Percentiles rank a stretch among this genome's conserved stretches.
Evolutionary conservation across 2,888 invertebrate genomes (phyloP).

Genomic region (Romanomermis culicivorax): DNA sequence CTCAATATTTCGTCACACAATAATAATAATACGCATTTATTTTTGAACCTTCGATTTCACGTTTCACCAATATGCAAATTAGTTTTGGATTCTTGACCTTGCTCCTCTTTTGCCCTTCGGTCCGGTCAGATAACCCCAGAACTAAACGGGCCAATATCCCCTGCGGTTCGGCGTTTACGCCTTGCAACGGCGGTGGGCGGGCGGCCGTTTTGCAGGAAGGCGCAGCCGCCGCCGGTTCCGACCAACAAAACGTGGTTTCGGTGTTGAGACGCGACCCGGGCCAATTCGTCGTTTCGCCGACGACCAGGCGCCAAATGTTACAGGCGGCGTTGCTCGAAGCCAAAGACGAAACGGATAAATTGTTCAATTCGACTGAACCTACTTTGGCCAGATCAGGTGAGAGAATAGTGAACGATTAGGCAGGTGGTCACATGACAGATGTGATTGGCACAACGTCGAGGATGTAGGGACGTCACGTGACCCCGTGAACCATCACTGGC

Average conservation of each 20-base stretch:
- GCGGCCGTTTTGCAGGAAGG: neutral
- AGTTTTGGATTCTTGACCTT: too few species aligned
- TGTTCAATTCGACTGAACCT: constrained; percentile 19
- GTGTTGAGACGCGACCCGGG: neutral
- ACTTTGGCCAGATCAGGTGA: constrained; percentile 13
- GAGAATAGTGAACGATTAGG: neutral
- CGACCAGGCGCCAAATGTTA: constrained; percentile 6
- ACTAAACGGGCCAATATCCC: constrained; percentile 10
- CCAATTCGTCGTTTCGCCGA: constrained; percentile 9
- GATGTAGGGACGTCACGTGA: neutral
- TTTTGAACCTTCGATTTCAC: too few species aligned
- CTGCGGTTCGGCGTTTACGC: constrained; percentile 10
- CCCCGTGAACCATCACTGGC: too few species aligned
- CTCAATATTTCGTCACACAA: too few species aligned
- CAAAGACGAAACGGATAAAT: constrained; percentile 13
- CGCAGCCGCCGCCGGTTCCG: neutral
- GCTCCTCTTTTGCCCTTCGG: too few species aligned
- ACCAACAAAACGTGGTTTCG: neutral
- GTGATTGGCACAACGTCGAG: constrained; percentile 14
- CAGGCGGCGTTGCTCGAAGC: constrained; percentile 14
- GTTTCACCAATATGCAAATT: too few species aligned
- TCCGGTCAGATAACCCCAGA: too few species aligned
- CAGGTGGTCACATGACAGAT: neutral
- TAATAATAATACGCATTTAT: too few species aligned
- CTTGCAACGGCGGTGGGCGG: constrained; percentile 9